phyloP scores from a whole-genome alignment of 2,888 invertebrate species.

The Pollenia labialis region DNA sequence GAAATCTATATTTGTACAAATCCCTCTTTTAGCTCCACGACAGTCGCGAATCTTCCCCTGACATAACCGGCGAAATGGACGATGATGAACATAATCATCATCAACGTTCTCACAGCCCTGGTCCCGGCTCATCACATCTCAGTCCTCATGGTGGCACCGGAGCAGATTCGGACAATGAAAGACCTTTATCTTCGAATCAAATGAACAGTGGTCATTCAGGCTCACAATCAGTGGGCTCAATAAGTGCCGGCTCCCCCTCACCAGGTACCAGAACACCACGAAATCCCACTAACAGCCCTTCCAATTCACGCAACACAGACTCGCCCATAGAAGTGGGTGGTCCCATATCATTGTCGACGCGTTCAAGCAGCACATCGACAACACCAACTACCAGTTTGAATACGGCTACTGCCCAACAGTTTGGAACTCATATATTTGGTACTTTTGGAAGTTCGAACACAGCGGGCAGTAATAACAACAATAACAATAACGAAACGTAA shows the following conservation, averaged over 20 bases:
- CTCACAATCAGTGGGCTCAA: conserved; percentile 85
- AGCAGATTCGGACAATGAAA: conserved; percentile 83
- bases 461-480: conserved; percentile 54
- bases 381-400: conserved; percentile 81
- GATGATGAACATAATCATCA: conserved; percentile 82
- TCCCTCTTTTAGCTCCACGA: conserved; percentile 80
- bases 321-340: conserved; percentile 86
- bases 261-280: conserved; percentile 83
- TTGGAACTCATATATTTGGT: conserved; percentile 89
- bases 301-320: conserved; percentile 86
- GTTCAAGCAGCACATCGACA: conserved; percentile 76
- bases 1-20: background rate
- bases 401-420: conserved; percentile 85
- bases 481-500: conserved; percentile 67
- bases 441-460: conserved; percentile 84
- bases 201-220: conserved; percentile 82
- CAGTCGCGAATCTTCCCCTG: conserved; percentile 84
- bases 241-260: conserved; percentile 84
- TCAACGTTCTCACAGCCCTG: conserved; percentile 81
- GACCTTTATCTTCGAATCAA: conserved; percentile 83
- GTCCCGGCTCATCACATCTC: conserved; percentile 78
- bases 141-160: conserved; percentile 79
- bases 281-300: conserved; percentile 85
- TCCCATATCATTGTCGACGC: conserved; percentile 83
- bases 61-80: conserved; percentile 84